Evolutionary conservation across 2,797 vertebrate genomes (phyloP), one percentile per base, ranked within the genome.

Genomic region (Danio choprae): DNA sequence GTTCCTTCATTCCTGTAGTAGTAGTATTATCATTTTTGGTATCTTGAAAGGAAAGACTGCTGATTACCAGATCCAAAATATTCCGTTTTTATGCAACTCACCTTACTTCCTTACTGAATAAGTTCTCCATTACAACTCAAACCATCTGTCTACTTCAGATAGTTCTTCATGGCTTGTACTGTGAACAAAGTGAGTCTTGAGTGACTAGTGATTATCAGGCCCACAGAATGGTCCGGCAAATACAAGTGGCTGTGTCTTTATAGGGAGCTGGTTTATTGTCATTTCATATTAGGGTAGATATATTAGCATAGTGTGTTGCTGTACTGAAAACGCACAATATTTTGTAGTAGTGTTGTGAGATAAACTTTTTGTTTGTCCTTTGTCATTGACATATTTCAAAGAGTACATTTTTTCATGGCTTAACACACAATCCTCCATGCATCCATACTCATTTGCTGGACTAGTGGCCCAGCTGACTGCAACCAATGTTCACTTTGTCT

Each of bases 121-220:
- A 84, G 80, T 72, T 40, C 72, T 70, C 18, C 58, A 81, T 88
- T 89, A 88, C 80, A 86, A 55, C 77, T 0, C 41, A 59, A 80
- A 56, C 38, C 68, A 74, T 72, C 81, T 43, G n/a, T 68, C 46
- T 48, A 53, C 50, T 68, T 72, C 7, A 68, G 36, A 55, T 7
- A 51, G 55, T 65, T 41, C 50, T 53, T 44, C 10, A 48, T 74
- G 71, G 65, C 40, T 70, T 18, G n/a, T 67, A 18, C 50, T 51
- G 16, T 60, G 43, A 74, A 72, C 48, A 77, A 68, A 51, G 46
- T 38, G 38, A 60, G n/a, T 44, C 18, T 44, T 58, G 3, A 43
- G 12, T 9, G 69, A 58, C 53, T 41, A 72, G 13, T 22, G 7
- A 43, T 56, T 20, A 41, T 56, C 18, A 1, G 40, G 20, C 18